Evolutionary conservation across 2,113 vertebrate genomes (phyloP).

Genomic region (Larimichthys crocea): DNA sequence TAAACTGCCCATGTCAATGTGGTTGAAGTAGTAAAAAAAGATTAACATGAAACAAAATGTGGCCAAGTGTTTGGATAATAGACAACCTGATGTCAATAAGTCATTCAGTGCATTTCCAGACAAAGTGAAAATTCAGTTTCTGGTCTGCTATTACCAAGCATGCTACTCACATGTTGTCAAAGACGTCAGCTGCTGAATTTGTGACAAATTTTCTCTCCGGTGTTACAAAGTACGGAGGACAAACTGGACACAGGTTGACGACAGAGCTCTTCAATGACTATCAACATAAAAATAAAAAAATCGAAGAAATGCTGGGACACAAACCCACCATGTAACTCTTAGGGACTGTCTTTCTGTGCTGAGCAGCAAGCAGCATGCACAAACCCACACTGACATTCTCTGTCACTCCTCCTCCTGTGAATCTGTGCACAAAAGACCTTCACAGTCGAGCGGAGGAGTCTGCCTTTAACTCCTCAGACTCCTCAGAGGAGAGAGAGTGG

Average conservation of each 20-base stretch:
- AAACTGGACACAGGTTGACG: slow-evolving; percentile 4
- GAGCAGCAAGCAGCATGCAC: slow-evolving; percentile 56
- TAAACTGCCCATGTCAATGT: slow-evolving; percentile 14
- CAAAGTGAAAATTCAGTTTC: slow-evolving; percentile 2
- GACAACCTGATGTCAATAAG: slow-evolving; percentile 48
- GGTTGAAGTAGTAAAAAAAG: slow-evolving; percentile 24
- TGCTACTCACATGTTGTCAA: slow-evolving; percentile 65
- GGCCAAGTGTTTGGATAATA: slow-evolving; percentile 47
- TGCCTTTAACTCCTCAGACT: slow-evolving; percentile 69
- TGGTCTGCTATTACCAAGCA: background rate
- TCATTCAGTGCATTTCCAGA: slow-evolving; percentile 1
- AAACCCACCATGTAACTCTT: slow-evolving; percentile 13
- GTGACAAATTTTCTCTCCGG: slow-evolving; percentile 37
- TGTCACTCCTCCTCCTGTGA: slow-evolving; percentile 64
- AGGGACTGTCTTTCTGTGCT: slow-evolving; percentile 31
- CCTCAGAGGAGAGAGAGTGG: slow-evolving; percentile 32
- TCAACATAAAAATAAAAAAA: background rate
- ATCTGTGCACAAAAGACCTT: slow-evolving; percentile 66
- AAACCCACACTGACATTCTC: slow-evolving; percentile 70
- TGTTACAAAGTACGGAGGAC: slow-evolving; percentile 9
- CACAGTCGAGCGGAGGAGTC: slow-evolving; percentile 62
- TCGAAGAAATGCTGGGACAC: slow-evolving; percentile 14
- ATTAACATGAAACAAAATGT: slow-evolving; percentile 29
- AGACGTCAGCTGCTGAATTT: slow-evolving; percentile 42
- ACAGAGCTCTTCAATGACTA: slow-evolving; percentile 25